Percentiles rank a stretch among this genome's conserved stretches.
Conservation (phyloP, 2,113 vertebrate genomes). For the Charina bottae region DNA sequence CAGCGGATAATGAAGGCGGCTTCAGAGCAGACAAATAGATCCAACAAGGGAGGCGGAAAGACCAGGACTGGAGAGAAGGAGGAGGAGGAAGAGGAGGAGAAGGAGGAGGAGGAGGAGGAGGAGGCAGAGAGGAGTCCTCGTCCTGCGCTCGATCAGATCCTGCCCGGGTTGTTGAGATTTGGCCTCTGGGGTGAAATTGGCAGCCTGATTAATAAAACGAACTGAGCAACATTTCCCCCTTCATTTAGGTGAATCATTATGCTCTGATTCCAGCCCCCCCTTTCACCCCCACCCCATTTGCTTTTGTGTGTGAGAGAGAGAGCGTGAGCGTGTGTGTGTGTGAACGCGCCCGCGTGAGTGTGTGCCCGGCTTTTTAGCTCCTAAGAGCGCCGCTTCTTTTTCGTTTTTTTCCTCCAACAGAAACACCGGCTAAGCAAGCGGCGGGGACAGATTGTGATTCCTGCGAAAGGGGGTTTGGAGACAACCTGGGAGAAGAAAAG, state of each 20-base stretch:
- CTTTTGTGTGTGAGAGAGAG: not conserved
- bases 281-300: not conserved
- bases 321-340: slow-evolving; percentile 66
- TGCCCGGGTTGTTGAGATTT: slow-evolving; percentile 93
- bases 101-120: not conserved
- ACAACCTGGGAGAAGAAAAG: slow-evolving; percentile 20
- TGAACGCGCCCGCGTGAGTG: not conserved
- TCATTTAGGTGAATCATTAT: slow-evolving; percentile 99
- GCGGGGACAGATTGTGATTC: slow-evolving; percentile 72
- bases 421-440: slow-evolving; percentile 76
- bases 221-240: slow-evolving; percentile 98
- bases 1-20: slow-evolving; percentile 98
- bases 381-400: slow-evolving; percentile 81
- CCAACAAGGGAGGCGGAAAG: slow-evolving; percentile 91
- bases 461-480: slow-evolving; percentile 29
- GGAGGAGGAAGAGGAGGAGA: not conserved
- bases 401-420: slow-evolving; percentile 77
- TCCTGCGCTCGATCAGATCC: slow-evolving; percentile 89
- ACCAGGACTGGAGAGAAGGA: slow-evolving; percentile 89
- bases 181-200: slow-evolving; percentile 99
- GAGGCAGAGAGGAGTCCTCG: slow-evolving; percentile 68
- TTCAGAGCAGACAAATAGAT: slow-evolving; percentile 98
- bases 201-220: slow-evolving; percentile 99
- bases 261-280: slow-evolving; percentile 84
- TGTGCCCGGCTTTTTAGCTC: slow-evolving; percentile 82